Percentiles rank a stretch among this genome's conserved stretches.
phyloP scores from a whole-genome alignment of 2,888 invertebrate genomes.

The Lydus trimaculatus region DNA sequence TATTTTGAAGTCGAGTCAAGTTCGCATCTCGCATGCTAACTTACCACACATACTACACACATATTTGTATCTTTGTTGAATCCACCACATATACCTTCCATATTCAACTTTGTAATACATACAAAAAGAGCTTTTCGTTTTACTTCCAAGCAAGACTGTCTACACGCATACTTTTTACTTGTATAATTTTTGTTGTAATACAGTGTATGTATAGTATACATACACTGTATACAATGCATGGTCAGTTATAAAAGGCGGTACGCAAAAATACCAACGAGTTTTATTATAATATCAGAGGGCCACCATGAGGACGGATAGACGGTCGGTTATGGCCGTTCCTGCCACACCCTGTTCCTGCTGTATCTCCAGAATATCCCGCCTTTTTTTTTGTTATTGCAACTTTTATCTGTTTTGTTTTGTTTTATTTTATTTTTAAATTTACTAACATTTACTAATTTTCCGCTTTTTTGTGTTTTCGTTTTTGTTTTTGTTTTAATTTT shows the following conservation, averaged over 20 bases:
- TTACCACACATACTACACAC: not conserved
- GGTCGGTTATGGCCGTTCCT: not conserved
- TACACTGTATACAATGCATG: too few species aligned
- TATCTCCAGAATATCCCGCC: not conserved
- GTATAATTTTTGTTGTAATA: not conserved
- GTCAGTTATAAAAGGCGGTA: not conserved
- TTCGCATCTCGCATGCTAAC: conserved; percentile 6
- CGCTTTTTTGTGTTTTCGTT: not conserved
- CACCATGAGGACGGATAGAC: not conserved
- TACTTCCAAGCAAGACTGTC: not conserved
- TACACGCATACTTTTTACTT: not conserved
- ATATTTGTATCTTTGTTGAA: not conserved
- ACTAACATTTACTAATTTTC: conserved; percentile 8
- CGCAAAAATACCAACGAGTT: not conserved
- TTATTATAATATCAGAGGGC: not conserved
- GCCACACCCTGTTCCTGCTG: conserved; percentile 6
- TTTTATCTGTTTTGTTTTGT: not conserved
- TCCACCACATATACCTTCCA: not conserved
- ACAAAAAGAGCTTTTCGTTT: not conserved
- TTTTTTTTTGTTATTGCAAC: too few species aligned
- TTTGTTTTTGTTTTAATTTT: not conserved
- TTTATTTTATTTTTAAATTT: not conserved
- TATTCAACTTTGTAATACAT: not conserved
- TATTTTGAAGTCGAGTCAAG: conserved; percentile 9
- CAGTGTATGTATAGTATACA: too few species aligned